Evolutionary conservation across 2,888 invertebrate species (phyloP), one percentile per base, ranked within the genome.

Genomic region (Idaea dimidiata): DNA sequence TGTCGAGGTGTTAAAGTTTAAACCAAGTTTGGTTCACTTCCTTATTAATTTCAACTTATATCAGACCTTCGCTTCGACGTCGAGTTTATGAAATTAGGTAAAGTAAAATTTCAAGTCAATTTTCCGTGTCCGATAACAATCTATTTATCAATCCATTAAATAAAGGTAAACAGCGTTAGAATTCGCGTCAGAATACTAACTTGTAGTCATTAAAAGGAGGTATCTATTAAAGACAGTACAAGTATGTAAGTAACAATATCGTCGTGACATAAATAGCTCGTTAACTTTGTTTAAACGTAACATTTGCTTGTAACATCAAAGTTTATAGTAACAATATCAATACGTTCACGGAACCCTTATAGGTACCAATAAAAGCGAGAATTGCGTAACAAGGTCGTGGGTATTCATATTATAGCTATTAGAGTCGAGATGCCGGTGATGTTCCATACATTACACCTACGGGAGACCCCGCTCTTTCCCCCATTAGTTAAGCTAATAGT

Each of bases 401-500:
- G 43, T 43, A 43, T 43, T 43, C 43, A 57, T 61, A 61, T 64
- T 53, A 65, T 53, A 59, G 60, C 60, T 64, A 60, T 62, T 62
- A 65, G 63, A 62, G 63, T 59, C 63, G 64, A 60, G 64, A 66
- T 60, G 65, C 64, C 68, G 73, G 70, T 75, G 71, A 75, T 70
- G 71, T 73, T 71, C 61, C 64, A 59, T 60, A 67, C 63, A 75
- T 72, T 71, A 73, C 72, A 72, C 72, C 69, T 73, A 59, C 59
- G 66, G 64, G 70, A 69, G 71, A 66, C 65, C 61, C 57, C 63
- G 73, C 69, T 72, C 72, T 69, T 65, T 64, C 70, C 68, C 67
- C 77, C 82, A 82, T 87, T 84, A 81, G 75, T 77, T 75, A 80
- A 72, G 76, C 73, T 84, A 85, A 85, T 84, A 81, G 84, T 77